These are phyloP conservation scores for Dermatemys mawii DNA, from an alignment of 2,113 vertebrate genomes.

Conservation along the genomic window DNA sequence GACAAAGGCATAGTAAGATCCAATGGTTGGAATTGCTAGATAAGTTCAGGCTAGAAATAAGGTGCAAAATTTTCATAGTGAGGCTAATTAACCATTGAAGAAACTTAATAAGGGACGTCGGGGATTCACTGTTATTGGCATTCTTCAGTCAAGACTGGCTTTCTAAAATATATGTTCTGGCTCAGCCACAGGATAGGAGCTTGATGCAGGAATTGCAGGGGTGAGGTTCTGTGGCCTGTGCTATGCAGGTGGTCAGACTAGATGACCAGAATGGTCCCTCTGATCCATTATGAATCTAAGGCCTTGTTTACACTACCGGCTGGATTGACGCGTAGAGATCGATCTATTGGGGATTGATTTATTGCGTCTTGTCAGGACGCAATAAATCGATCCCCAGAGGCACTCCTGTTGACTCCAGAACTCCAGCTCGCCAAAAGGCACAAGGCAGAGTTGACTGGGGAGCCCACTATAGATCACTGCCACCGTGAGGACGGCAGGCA, in stretches of 20 bases:
- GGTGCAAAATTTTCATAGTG: slow-evolving; percentile 7
- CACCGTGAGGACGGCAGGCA: too few species aligned
- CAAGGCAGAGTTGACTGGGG: too few species aligned
- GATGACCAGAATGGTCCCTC: background rate
- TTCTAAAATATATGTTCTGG: slow-evolving; percentile 22
- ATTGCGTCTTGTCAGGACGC: too few species aligned
- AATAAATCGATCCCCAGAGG: too few species aligned
- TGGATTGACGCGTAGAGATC: too few species aligned
- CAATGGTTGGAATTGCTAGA: background rate
- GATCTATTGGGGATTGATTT: too few species aligned
- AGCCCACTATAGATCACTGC: too few species aligned
- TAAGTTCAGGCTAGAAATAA: slow-evolving; percentile 24
- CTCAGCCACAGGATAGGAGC: background rate
- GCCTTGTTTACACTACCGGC: too few species aligned
- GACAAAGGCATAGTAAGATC: slow-evolving; percentile 24
- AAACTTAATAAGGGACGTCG: background rate
- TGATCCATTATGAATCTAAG: too few species aligned
- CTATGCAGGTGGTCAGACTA: background rate
- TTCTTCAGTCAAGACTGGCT: background rate
- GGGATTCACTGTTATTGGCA: background rate
- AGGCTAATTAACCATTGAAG: background rate
- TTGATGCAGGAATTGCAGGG: background rate
- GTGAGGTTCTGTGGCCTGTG: background rate
- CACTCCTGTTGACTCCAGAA: too few species aligned
- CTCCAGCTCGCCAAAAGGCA: too few species aligned